Evolutionary conservation across 2,888 invertebrate species (phyloP).

Genomic region (Callyntrura guangdongensis): DNA sequence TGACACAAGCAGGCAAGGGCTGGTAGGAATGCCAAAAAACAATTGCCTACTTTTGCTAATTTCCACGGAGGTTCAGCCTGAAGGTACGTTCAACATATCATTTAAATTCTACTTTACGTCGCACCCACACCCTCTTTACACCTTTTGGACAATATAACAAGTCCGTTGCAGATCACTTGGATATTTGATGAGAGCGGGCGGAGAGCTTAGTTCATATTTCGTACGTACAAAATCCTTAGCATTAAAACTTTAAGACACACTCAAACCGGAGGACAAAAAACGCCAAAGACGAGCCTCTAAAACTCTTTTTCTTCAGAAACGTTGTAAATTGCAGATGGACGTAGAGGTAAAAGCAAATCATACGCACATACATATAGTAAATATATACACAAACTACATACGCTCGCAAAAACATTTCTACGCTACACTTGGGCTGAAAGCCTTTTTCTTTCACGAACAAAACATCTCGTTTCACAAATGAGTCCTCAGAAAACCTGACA

Average conservation of each 20-base stretch:
- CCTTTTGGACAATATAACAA: constrained; percentile 19
- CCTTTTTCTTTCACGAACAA: constrained; percentile 44
- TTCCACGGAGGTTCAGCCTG: too few relatives aligned
- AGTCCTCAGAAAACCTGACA: constrained; percentile 73
- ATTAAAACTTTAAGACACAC: constrained; percentile 36
- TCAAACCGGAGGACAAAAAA: constrained; percentile 38
- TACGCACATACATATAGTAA: too few relatives aligned
- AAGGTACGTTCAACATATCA: too few relatives aligned
- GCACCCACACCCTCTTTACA: constrained; percentile 14
- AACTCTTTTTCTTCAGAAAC: not conserved
- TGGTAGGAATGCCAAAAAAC: too few relatives aligned
- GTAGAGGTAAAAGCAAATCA: too few relatives aligned
- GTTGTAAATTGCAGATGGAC: not conserved
- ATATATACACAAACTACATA: too few relatives aligned
- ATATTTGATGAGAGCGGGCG: not conserved
- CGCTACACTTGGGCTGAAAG: constrained; percentile 29
- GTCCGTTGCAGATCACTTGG: not conserved
- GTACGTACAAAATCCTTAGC: not conserved
- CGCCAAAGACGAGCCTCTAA: not conserved
- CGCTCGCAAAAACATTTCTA: constrained; percentile 14
- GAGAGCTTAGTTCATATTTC: constrained; percentile 6
- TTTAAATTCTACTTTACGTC: too few relatives aligned
- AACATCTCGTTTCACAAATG: constrained; percentile 71
- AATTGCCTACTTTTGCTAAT: too few relatives aligned
- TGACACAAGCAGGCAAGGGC: too few relatives aligned